phyloP scores from a whole-genome alignment of 2,113 vertebrate genomes.

The Psammodynastes pulverulentus region DNA sequence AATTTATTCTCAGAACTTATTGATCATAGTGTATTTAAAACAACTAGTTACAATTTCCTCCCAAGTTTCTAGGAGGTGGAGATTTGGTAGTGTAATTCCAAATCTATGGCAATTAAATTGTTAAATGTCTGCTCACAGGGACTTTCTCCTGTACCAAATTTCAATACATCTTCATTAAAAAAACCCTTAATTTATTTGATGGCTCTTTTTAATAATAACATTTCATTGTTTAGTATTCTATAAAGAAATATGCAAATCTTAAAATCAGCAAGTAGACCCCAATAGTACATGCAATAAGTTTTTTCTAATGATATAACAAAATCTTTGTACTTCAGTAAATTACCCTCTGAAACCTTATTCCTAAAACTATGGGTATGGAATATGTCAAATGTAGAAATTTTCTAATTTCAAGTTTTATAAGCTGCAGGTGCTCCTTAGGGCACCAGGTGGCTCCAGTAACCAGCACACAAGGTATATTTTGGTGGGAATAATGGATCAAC shows the following conservation, averaged over 20 bases:
- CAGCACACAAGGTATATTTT: constrained; percentile 46
- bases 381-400: neutral
- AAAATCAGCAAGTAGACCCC: neutral
- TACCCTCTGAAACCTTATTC: neutral
- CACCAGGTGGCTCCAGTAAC: constrained; percentile 75
- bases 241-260: neutral
- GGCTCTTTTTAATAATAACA: neutral
- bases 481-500: neutral
- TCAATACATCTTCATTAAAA: neutral
- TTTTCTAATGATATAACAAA: neutral
- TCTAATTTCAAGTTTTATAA: neutral
- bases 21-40: neutral
- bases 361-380: neutral
- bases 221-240: neutral
- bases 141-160: neutral
- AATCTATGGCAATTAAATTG: neutral
- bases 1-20: neutral
- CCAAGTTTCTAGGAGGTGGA: neutral
- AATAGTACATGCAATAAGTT: neutral
- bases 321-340: neutral
- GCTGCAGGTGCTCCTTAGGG: constrained; percentile 54
- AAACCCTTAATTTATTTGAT: neutral
- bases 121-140: neutral
- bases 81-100: neutral
- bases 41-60: neutral